These are phyloP conservation scores for human (Homo sapiens) DNA, from an alignment of 2,113 vertebrate species.

Conservation along the genomic window DNA sequence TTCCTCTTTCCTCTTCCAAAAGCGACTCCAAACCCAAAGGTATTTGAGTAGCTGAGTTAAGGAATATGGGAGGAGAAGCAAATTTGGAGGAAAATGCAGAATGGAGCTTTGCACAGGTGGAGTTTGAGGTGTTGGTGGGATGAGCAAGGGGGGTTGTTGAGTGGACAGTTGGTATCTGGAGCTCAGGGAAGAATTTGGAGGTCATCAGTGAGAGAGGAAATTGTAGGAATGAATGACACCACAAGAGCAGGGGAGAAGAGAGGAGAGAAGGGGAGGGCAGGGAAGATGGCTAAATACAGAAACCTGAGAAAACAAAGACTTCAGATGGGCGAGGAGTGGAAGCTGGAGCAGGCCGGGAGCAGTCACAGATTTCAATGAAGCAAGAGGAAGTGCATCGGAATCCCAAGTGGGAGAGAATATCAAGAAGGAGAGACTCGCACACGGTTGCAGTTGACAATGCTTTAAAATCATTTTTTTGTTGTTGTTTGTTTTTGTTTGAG, in stretches of 20 bases:
- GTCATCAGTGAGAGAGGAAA: background rate
- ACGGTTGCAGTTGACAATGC: fast-evolving
- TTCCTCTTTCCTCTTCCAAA: background rate
- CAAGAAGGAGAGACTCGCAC: background rate
- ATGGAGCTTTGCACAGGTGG: background rate
- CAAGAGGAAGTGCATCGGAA: background rate
- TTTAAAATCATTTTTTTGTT: background rate
- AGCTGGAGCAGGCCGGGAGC: background rate
- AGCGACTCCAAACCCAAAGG: background rate
- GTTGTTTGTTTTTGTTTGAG: too few relatives aligned
- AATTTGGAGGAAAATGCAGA: background rate
- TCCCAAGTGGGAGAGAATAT: background rate
- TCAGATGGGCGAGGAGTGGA: background rate
- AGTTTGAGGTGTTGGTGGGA: background rate
- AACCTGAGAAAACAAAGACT: background rate
- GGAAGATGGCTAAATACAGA: background rate
- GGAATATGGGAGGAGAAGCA: background rate
- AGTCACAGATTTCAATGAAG: background rate
- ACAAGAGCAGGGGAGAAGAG: background rate
- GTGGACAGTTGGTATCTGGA: background rate
- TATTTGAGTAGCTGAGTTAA: background rate
- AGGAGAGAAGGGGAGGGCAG: background rate
- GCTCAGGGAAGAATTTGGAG: background rate
- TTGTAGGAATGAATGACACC: background rate
- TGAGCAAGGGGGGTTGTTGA: background rate